Base-by-base conservation (phyloP, 2,797 vertebrate genomes). In the Phrynocephalus forsythii region DNA sequence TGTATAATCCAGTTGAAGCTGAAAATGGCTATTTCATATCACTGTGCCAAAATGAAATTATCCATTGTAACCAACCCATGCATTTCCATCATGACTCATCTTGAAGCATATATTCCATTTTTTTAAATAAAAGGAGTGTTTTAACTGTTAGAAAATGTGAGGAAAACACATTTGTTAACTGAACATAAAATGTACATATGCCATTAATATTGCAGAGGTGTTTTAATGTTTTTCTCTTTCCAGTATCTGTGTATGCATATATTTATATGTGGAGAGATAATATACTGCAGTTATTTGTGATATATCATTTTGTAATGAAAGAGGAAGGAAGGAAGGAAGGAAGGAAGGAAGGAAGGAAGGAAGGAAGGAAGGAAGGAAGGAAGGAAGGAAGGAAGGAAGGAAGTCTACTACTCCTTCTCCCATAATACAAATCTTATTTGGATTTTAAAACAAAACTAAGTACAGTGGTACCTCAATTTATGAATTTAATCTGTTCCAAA, bases 1-100 rank as follows among this genome's bases (percentile, higher is more conserved):
- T 89, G 85, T 91, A 81, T 94, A 93, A 93, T 94, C 89, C 85
- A 93, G 82, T 71, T 93, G 86, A 91, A 91, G 94, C 91, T 94
- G 93, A 94, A 94, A 93, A 95, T 84, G 67, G 86, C 84, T 90
- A 48, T 91, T 92, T 90, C 83, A 69, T 87, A 84, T 89, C 91
- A 91, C 87, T 91, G 75, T 91, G 85, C 75, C 67, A 86, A 86
- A 95, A 93, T 94, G 79, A 91, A 93, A 94, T 94, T 90, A 93
- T 69, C 77, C 81, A 63, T 89, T 94, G 87, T 91, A 93, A 93
- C 87, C 88, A 79, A 76, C 50, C 66, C 87, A 30, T 90, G 69
- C 88, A 83, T 87, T 90, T 89, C 50, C 78, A 91, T 87, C 91
- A 79, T 88, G 87, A 16, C 79, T 88, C 63, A 83, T 91, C 88